Evolutionary conservation across 2,797 vertebrate genomes (phyloP).

Genomic region (Amniataba percoides): DNA sequence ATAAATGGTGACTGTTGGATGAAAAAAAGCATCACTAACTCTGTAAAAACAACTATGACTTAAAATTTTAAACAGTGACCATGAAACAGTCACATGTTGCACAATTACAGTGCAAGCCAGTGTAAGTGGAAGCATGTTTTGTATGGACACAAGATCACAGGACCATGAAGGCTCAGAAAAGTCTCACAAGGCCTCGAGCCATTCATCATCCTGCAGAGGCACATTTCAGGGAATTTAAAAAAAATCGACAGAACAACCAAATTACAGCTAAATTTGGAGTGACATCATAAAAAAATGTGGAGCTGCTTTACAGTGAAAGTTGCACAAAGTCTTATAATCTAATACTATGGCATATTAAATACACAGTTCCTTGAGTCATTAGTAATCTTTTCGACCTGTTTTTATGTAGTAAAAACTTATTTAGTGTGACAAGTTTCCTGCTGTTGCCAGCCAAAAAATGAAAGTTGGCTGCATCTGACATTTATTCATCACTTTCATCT

Average conservation of each 20-base stretch:
- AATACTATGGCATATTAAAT: background rate
- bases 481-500: slow-evolving; percentile 1
- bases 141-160: slow-evolving; percentile 22
- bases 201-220: slow-evolving; percentile 1
- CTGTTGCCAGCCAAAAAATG: slow-evolving; percentile 21
- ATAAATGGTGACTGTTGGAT: slow-evolving; percentile 24
- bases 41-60: slow-evolving; percentile 29
- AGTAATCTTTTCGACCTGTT: background rate
- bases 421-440: slow-evolving; percentile 13
- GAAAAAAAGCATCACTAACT: slow-evolving; percentile 30
- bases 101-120: slow-evolving; percentile 10
- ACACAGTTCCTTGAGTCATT: background rate
- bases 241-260: background rate
- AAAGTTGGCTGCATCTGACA: slow-evolving; percentile 5
- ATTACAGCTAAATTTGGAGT: background rate
- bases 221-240: background rate
- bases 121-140: slow-evolving; percentile 35
- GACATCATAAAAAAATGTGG: background rate
- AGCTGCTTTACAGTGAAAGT: background rate
- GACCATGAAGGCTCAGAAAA: slow-evolving; percentile 37
- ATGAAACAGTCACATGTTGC: slow-evolving; percentile 43
- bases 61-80: slow-evolving; percentile 25
- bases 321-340: background rate
- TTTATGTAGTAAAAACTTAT: background rate
- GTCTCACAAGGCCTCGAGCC: slow-evolving; percentile 20